These are phyloP conservation scores for Stegodyphus mimosarum DNA, from an alignment of 1,140 invertebrate species.

Conservation along the genomic window DNA sequence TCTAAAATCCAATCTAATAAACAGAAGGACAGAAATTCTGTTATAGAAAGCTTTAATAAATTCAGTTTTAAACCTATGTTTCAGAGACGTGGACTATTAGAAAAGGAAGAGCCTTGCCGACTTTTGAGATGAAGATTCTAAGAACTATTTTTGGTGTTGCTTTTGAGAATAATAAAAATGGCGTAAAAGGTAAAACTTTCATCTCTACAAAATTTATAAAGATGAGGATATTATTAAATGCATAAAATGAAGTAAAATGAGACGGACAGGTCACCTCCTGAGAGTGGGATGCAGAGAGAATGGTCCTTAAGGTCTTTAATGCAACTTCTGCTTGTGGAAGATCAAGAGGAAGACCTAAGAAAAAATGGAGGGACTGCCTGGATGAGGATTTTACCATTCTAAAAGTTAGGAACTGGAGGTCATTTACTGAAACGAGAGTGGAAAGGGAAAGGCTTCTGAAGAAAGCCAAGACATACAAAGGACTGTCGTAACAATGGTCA, in stretches of 20 bases:
- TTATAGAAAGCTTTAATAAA: not conserved
- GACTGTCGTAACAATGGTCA: not conserved
- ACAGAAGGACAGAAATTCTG: not conserved
- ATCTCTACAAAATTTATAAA: too few relatives aligned
- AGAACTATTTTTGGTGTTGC: not conserved
- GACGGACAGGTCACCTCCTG: too few relatives aligned
- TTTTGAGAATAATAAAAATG: not conserved
- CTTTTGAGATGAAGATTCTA: not conserved
- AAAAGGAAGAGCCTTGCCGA: not conserved
- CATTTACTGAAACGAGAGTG: not conserved
- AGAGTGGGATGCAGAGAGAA: not conserved
- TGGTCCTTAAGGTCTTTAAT: not conserved
- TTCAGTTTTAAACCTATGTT: not conserved
- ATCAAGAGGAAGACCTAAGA: too few relatives aligned
- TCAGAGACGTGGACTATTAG: not conserved
- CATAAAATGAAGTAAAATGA: not conserved
- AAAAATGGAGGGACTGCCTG: not conserved
- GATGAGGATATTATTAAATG: too few relatives aligned
- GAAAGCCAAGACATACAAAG: not conserved
- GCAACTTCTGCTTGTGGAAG: too few relatives aligned
- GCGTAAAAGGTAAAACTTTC: not conserved
- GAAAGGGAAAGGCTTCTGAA: not conserved
- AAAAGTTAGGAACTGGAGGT: not conserved
- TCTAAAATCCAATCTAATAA: not conserved
- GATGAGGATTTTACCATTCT: not conserved